phyloP scores from a whole-genome alignment of 2,797 vertebrate genomes.

The Thalassophryne amazonica region DNA sequence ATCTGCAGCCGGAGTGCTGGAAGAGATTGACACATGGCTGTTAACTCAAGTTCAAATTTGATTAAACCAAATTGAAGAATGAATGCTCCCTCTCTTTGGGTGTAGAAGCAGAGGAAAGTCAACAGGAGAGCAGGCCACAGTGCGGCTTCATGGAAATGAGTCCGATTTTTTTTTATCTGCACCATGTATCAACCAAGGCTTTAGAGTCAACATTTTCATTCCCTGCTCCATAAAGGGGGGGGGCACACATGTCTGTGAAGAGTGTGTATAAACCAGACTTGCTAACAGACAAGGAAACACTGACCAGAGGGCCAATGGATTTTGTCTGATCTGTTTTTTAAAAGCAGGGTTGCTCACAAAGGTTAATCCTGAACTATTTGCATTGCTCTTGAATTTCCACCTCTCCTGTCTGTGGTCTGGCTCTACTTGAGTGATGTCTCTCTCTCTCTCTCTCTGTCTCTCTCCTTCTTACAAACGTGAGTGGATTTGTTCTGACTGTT shows the following conservation, averaged over 20 bases:
- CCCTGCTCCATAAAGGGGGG: conserved; percentile 20
- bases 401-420: conserved; percentile 32
- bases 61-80: conserved; percentile 79
- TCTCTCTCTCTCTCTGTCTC: not conserved
- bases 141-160: conserved; percentile 29
- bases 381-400: conserved; percentile 46
- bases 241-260: not conserved
- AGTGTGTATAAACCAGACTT: conserved; percentile 12
- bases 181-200: conserved; percentile 17
- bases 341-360: conserved; percentile 32
- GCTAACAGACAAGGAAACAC: conserved; percentile 17
- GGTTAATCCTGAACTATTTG: conserved; percentile 61
- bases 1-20: conserved; percentile 75
- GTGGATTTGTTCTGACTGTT: conserved; percentile 19
- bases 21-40: conserved; percentile 75
- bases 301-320: conserved; percentile 19
- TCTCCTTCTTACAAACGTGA: not conserved
- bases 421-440: conserved; percentile 24
- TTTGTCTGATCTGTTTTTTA: conserved; percentile 56
- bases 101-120: conserved; percentile 19
- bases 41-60: conserved; percentile 78
- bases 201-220: conserved; percentile 39
- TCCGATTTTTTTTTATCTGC: conserved; percentile 33
- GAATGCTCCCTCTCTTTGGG: conserved; percentile 71
- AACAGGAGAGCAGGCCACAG: conserved; percentile 26